Conservation (phyloP, 2,113 vertebrate species). For the Pycnonotus jocosus region DNA sequence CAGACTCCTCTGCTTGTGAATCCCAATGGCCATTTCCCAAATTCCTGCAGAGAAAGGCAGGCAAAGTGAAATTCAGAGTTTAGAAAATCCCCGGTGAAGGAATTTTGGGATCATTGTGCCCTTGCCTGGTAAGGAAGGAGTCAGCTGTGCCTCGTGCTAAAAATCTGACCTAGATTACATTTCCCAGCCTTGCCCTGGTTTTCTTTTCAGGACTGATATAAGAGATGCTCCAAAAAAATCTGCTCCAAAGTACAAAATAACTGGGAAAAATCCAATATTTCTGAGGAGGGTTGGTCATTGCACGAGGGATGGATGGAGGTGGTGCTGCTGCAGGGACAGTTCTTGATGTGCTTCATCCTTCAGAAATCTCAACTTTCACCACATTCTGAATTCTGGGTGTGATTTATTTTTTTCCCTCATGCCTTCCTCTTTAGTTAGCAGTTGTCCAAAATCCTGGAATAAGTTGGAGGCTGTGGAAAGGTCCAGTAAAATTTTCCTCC, state of each 20-base stretch:
- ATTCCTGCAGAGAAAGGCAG: not conserved
- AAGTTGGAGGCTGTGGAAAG: not conserved
- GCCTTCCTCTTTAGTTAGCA: not conserved
- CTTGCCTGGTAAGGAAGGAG: not conserved
- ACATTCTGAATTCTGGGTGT: not conserved
- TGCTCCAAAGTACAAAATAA: not conserved
- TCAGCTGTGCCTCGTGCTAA: not conserved
- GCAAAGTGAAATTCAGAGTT: not conserved
- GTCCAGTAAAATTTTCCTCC: not conserved
- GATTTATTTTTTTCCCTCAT: not conserved
- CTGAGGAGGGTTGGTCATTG: not conserved
- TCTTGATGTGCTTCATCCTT: not conserved
- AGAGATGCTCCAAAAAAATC: not conserved
- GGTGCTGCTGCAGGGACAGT: not conserved
- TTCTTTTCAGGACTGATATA: not conserved
- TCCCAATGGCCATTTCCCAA: not conserved
- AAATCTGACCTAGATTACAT: not conserved
- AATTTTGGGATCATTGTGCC: not conserved
- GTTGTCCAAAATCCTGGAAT: not conserved
- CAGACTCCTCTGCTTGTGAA: not conserved
- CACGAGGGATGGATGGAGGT: not conserved
- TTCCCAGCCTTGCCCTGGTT: not conserved
- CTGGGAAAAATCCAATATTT: not conserved
- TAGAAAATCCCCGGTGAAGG: not conserved
- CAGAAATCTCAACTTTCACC: not conserved